Percentiles rank a stretch among this genome's conserved stretches.
Evolutionary conservation across 2,888 invertebrate species (phyloP).

Genomic region (Archips crataeganus): DNA sequence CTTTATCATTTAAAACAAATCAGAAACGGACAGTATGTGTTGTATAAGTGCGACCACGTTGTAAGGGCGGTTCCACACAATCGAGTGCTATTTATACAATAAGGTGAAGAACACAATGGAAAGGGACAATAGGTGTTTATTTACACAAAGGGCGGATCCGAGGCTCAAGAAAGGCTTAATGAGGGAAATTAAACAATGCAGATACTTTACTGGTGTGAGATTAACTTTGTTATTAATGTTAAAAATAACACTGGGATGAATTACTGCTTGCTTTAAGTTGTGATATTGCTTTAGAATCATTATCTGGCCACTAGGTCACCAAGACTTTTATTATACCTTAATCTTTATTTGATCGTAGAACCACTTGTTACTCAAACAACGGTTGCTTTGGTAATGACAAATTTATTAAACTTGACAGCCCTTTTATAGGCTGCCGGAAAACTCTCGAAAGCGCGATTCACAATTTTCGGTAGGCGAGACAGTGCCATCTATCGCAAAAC

Average conservation of each 20-base stretch:
- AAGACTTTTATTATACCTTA: too few relatives aligned
- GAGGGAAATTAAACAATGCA: slow-evolving; percentile 27
- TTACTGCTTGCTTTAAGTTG: background rate
- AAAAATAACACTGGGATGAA: slow-evolving; percentile 8
- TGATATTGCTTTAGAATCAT: background rate
- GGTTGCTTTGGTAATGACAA: too few relatives aligned
- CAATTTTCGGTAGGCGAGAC: too few relatives aligned
- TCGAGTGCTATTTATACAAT: slow-evolving; percentile 33
- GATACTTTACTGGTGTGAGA: slow-evolving; percentile 20
- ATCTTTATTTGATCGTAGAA: too few relatives aligned
- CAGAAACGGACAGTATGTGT: background rate
- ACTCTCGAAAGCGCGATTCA: too few relatives aligned
- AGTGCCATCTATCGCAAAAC: too few relatives aligned
- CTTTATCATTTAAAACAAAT: background rate
- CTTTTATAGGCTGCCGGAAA: too few relatives aligned
- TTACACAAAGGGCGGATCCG: slow-evolving; percentile 12
- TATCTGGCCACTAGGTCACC: too few relatives aligned
- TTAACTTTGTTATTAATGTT: slow-evolving; percentile 16
- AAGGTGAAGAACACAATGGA: slow-evolving; percentile 32
- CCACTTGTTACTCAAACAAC: too few relatives aligned
- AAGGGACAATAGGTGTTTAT: slow-evolving; percentile 37
- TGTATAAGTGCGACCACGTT: background rate
- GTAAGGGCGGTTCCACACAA: slow-evolving; percentile 29
- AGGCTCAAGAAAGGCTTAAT: slow-evolving; percentile 29
- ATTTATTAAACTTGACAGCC: too few relatives aligned